These are phyloP conservation scores for Ursus arctos DNA, from an alignment of 2,113 vertebrate genomes.

Conservation along the genomic window DNA sequence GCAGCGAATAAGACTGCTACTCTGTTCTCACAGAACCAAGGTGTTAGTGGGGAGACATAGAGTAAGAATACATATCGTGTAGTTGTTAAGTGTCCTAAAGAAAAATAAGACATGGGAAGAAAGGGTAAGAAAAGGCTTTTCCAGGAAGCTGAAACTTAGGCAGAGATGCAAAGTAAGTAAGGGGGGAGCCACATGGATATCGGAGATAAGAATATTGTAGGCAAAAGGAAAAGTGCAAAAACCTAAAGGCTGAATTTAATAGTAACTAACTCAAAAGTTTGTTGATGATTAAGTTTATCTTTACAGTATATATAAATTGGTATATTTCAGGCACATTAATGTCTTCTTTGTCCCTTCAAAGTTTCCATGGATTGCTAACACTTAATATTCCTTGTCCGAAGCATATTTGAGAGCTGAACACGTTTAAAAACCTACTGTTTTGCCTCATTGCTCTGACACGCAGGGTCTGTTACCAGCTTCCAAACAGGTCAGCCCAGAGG, in stretches of 20 bases:
- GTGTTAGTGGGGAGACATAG: neutral
- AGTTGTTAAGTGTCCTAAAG: neutral
- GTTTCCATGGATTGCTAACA: neutral
- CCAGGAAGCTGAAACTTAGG: neutral
- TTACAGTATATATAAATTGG: neutral
- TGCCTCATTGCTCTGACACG: neutral
- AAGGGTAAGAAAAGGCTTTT: neutral
- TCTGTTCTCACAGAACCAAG: neutral
- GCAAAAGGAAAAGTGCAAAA: neutral
- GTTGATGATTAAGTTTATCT: neutral
- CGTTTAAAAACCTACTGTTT: neutral
- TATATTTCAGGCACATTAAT: neutral
- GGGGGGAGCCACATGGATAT: neutral
- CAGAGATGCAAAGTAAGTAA: neutral
- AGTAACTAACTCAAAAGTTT: neutral
- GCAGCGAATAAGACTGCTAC: neutral
- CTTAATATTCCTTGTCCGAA: neutral
- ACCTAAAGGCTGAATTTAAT: neutral
- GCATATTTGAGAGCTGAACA: neutral
- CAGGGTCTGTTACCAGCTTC: neutral
- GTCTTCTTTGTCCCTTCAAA: neutral
- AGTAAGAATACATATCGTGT: neutral
- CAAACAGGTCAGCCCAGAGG: neutral
- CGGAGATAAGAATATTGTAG: neutral
- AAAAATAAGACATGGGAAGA: neutral